Evolutionary conservation across 1,140 invertebrate species (phyloP), one percentile per base, ranked within the genome.

Genomic region (Akabosia matsudoensis): DNA sequence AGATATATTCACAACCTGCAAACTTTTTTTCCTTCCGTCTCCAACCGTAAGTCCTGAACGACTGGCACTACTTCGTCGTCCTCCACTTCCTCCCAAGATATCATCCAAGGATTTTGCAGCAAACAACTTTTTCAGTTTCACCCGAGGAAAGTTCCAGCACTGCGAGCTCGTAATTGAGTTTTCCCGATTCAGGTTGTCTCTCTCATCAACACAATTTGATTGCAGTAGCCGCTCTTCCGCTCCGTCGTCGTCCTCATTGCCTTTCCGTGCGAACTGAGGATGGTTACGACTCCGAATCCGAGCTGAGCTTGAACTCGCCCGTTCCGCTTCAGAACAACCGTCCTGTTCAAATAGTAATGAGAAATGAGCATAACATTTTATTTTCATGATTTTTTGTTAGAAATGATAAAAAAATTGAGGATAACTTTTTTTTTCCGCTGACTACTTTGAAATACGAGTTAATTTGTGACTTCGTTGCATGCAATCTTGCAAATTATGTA

Each of bases 101-200:
- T 80, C 79, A 37, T 80, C 79, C 22, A 80, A 72, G 28, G 79
- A 80, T 77, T 80, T 80, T 0, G 79, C 77, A 26, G 76, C 79
- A 31, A 80, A 80, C 26, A 80, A 70, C 33, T 75, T 56, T 28
- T 64, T 67, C 1, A 80, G 54, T 28, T 77, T 80, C 16, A 80
- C 75, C 7, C 76, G 61, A 22, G 79, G 79, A 76, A 80, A 80
- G 73, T 77, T 76, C 77, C 77, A 80, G 37, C 79, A 80, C 26
- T 78, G 45, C 24, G 61, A 67, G 24, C 26, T 67, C 26, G 61
- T 67, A 67, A 67, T 67, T 67, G 61, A 67, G 61, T 67, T 67
- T 67, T 67, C 26, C 31, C 61, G 61, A 67, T 67, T 67, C 28
- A 67, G 61, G 61, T 67, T 22, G 61, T 67, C 61, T n/a, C 10